A percentile compares a stretch with the other conserved stretches of the same genome.
Conservation (phyloP, 2,888 invertebrate genomes). For the Cephus sareptanus region DNA sequence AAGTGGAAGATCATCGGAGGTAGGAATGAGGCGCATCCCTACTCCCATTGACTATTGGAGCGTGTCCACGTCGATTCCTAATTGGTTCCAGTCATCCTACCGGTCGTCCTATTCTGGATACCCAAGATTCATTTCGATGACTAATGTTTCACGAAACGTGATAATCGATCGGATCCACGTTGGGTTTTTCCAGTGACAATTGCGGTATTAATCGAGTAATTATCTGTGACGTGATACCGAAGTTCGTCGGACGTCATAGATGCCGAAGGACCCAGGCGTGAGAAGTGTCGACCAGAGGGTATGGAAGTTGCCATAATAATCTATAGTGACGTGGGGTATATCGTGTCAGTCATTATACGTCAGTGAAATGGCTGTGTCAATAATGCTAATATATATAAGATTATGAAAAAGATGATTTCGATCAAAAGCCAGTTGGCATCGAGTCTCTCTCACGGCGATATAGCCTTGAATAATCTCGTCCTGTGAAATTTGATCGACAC, state of each 20-base stretch:
- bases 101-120: neutral
- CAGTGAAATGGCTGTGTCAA: neutral
- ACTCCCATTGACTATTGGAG: constrained; percentile 4
- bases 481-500: constrained; percentile 65
- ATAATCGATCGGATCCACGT: neutral
- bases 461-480: constrained; percentile 56
- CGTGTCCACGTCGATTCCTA: constrained; percentile 4
- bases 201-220: neutral
- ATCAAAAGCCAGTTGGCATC: neutral
- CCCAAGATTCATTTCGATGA: neutral
- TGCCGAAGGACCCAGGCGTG: neutral
- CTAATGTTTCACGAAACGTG: neutral
- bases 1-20: neutral
- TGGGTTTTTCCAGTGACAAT: neutral
- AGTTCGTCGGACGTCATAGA: too few relatives aligned
- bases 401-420: neutral
- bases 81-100: constrained; percentile 7
- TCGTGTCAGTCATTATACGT: neutral
- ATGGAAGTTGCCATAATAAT: neutral
- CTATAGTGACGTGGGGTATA: neutral
- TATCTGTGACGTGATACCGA: neutral
- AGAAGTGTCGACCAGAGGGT: neutral
- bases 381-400: neutral
- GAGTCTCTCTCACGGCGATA: constrained; percentile 6
- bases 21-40: neutral